phyloP scores from a whole-genome alignment of 1,140 invertebrate species.

The Drosophila albomicans region DNA sequence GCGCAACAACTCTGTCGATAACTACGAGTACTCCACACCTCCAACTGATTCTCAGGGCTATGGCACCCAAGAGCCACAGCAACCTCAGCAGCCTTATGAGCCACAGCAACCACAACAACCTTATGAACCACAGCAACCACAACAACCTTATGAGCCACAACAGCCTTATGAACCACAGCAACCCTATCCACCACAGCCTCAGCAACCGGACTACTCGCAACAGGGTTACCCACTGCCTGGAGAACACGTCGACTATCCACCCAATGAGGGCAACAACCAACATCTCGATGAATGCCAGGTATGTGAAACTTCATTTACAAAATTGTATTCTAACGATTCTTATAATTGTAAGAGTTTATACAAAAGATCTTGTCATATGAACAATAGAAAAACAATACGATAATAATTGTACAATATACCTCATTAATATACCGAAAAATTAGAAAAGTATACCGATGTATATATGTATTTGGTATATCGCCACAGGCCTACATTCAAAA shows the following conservation, averaged over 20 bases:
- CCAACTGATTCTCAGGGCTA: constrained; percentile 12
- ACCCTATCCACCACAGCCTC: background rate
- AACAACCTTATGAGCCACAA: background rate
- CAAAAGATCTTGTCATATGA: no score
- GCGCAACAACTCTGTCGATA: constrained; percentile 60
- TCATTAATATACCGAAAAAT: no score
- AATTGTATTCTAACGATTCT: no score
- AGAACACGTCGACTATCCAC: constrained; percentile 29
- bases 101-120: constrained; percentile 11
- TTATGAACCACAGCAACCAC: constrained; percentile 4
- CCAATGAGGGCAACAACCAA: constrained; percentile 17
- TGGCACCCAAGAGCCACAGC: background rate
- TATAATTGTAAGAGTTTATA: no score
- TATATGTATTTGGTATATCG: no score
- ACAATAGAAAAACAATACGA: no score
- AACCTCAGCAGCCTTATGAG: constrained; percentile 7
- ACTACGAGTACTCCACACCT: constrained; percentile 65
- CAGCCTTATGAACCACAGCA: background rate
- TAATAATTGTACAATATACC: no score
- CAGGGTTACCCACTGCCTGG: background rate
- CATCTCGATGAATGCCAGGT: constrained; percentile 65
- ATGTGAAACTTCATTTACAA: constrained; percentile 17
- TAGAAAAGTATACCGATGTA: no score
- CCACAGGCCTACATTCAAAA: no score
- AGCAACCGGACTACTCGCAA: background rate